Conservation (phyloP, 1,140 invertebrate genomes). For the Diorhabda carinulata region DNA sequence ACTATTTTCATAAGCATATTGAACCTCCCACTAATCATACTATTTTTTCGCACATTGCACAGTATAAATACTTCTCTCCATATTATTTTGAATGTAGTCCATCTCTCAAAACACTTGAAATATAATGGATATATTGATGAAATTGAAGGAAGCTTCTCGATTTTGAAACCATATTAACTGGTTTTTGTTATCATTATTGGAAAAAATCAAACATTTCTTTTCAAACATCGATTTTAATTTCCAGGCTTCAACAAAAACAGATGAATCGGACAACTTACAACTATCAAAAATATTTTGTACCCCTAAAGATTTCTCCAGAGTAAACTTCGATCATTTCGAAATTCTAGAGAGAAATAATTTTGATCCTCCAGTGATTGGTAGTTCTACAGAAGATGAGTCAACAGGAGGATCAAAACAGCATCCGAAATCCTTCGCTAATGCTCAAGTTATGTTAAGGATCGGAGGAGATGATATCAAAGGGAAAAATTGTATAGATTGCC, state of each 20-base stretch:
- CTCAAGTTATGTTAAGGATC: conserved; percentile 24
- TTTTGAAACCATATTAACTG: no score
- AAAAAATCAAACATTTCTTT: no score
- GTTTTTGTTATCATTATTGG: no score
- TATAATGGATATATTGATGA: no score
- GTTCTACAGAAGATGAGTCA: background rate
- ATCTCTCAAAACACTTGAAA: no score
- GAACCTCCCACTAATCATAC: no score
- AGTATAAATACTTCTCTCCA: no score
- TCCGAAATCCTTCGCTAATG: conserved; percentile 23
- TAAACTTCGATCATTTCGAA: conserved; percentile 34
- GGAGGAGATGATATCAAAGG: conserved; percentile 17
- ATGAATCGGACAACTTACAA: conserved; percentile 11
- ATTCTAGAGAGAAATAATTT: conserved; percentile 29
- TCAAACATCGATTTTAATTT: background rate
- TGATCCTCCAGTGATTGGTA: background rate
- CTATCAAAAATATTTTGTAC: conserved; percentile 29
- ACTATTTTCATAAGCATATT: no score
- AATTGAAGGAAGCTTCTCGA: no score
- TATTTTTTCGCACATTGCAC: no score
- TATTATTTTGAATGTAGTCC: no score
- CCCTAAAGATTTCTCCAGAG: conserved; percentile 27
- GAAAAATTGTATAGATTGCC: conserved; percentile 10
- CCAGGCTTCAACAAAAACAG: conserved; percentile 8
- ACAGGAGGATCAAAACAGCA: conserved; percentile 3